A percentile compares a stretch with the other conserved stretches of the same genome.
Conservation (phyloP, 2,113 vertebrate species). For the Myrmecobius fasciatus region DNA sequence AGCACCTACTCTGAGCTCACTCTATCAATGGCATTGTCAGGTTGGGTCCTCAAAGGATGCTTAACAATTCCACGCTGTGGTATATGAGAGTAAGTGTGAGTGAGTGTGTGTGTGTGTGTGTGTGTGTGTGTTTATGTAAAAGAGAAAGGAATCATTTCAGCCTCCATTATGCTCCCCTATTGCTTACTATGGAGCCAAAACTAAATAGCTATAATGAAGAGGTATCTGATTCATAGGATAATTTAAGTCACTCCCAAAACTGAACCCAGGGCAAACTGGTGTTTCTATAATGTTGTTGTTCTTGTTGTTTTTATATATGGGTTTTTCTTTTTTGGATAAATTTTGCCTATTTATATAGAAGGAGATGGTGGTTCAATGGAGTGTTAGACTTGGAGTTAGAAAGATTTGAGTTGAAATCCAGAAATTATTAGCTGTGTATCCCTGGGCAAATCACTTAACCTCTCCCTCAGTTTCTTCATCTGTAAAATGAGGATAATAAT, state of each 20-base stretch:
- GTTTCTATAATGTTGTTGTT: background rate
- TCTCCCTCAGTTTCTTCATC: background rate
- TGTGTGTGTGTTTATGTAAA: background rate
- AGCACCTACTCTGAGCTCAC: background rate
- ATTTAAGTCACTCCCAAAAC: background rate
- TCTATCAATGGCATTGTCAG: background rate
- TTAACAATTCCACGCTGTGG: background rate
- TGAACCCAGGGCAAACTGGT: background rate
- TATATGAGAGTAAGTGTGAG: background rate
- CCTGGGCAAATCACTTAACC: background rate
- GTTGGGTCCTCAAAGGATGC: background rate
- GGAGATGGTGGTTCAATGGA: background rate
- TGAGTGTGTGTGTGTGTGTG: background rate
- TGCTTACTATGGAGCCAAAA: background rate
- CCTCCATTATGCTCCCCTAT: background rate
- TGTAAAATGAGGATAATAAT: background rate
- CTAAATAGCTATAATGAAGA: background rate
- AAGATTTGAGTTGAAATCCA: background rate
- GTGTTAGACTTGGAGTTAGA: background rate
- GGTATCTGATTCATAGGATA: background rate
- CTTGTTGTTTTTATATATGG: background rate
- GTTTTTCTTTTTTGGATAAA: background rate
- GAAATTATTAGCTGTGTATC: background rate
- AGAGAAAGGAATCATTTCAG: background rate
- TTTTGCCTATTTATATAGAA: background rate